Percentiles rank a stretch among this genome's conserved stretches.
These are phyloP conservation scores for Amblyjoppa proteus DNA, from an alignment of 2,888 invertebrate species.

Conservation along the genomic window DNA sequence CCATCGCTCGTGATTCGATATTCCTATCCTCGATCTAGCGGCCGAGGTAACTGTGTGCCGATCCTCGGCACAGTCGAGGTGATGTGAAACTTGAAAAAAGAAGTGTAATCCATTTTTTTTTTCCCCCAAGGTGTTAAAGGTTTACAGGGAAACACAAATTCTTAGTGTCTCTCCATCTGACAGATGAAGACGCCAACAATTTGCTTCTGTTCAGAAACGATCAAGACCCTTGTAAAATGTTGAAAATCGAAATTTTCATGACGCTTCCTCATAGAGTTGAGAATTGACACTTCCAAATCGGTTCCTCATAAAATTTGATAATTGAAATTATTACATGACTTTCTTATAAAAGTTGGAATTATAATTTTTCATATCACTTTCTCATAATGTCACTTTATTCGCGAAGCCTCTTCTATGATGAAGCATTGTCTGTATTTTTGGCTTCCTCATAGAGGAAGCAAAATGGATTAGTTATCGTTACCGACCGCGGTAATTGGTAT, in stretches of 20 bases:
- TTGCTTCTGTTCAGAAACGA: not conserved
- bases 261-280: no score
- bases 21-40: constrained; percentile 16
- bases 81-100: not conserved
- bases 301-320: no score
- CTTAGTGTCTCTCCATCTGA: not conserved
- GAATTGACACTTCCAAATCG: no score
- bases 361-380: no score
- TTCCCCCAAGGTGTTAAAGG: not conserved
- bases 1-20: constrained; percentile 63
- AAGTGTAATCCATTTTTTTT: not conserved
- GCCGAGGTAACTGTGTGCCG: not conserved
- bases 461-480: not conserved
- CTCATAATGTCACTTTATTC: no score
- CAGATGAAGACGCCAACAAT: not conserved
- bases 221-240: not conserved
- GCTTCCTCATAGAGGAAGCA: no score
- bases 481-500: not conserved
- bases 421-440: no score
- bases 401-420: no score
- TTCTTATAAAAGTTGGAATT: no score
- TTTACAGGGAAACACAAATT: not conserved
- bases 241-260: no score
- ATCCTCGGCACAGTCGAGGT: not conserved
- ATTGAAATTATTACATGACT: no score